These are phyloP conservation scores for Nudaria mundana DNA, from an alignment of 2,888 invertebrate species.

Conservation along the genomic window DNA sequence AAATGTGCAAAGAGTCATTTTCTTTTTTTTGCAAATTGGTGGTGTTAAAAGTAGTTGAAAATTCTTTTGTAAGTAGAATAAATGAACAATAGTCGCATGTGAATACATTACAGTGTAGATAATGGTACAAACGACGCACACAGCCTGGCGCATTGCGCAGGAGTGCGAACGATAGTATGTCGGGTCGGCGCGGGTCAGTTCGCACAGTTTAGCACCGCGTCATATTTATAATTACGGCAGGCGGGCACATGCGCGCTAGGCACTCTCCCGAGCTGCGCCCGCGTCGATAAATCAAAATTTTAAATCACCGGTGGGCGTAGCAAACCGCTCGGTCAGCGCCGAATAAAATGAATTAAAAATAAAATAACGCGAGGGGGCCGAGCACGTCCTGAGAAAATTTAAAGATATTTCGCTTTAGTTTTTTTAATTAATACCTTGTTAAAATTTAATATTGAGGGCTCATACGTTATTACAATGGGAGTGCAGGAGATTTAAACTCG, in stretches of 20 bases:
- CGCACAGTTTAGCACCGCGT: constrained; percentile 79
- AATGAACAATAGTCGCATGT: neutral
- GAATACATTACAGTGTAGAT: too few species aligned
- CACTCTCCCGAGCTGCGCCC: constrained; percentile 58
- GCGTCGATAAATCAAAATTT: constrained; percentile 80
- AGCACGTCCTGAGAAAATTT: constrained; percentile 77
- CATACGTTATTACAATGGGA: constrained; percentile 80
- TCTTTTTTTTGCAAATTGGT: too few species aligned
- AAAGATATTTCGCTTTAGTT: constrained; percentile 80
- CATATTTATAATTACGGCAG: constrained; percentile 78
- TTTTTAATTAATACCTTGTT: constrained; percentile 82
- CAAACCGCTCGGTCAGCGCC: constrained; percentile 69
- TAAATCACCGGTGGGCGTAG: constrained; percentile 80
- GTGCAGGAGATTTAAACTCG: constrained; percentile 75
- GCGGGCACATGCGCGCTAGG: constrained; percentile 53
- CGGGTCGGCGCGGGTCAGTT: constrained; percentile 66
- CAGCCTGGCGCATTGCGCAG: constrained; percentile 27
- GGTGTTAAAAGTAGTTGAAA: too few species aligned
- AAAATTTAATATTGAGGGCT: constrained; percentile 81
- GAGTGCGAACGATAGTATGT: constrained; percentile 48
- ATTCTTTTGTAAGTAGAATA: too few species aligned
- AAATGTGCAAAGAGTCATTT: constrained; percentile 34
- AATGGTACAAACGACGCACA: constrained; percentile 23
- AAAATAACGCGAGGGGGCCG: constrained; percentile 72
- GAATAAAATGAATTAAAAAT: constrained; percentile 81